Conservation (phyloP, 2,888 invertebrate species). For the Papilio protenor region DNA sequence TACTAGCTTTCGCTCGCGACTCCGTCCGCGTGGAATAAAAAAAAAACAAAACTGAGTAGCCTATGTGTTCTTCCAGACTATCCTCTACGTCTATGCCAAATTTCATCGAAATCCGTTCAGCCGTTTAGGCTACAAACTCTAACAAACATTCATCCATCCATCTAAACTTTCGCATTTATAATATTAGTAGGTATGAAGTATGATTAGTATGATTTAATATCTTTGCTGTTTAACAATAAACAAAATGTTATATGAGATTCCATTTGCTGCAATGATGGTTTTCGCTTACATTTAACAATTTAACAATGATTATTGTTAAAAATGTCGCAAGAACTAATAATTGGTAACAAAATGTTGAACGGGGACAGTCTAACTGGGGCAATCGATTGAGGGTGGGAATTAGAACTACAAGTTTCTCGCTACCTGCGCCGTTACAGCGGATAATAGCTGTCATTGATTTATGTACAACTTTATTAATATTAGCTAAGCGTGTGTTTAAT, state of each 20-base stretch:
- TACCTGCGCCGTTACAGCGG: slow-evolving; percentile 5
- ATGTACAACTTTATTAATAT: neutral
- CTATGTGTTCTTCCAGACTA: no score
- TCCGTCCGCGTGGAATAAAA: no score
- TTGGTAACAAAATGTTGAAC: slow-evolving; percentile 1
- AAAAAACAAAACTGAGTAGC: no score
- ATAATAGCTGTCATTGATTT: slow-evolving; percentile 1
- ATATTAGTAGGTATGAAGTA: no score
- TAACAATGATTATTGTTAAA: slow-evolving; percentile 2
- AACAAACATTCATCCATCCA: no score
- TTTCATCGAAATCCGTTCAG: no score
- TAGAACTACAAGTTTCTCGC: slow-evolving; percentile 23
- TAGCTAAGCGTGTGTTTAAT: neutral
- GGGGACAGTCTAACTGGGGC: slow-evolving; percentile 25
- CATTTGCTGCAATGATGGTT: neutral
- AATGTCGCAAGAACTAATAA: neutral
- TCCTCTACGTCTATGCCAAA: no score
- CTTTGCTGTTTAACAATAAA: no score
- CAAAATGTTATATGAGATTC: neutral
- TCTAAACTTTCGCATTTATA: no score
- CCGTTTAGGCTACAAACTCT: no score
- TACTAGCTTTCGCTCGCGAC: no score
- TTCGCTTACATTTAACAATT: neutral
- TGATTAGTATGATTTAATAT: no score
- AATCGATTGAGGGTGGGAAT: slow-evolving; percentile 27